Percentiles rank a stretch among this genome's conserved stretches.
These are phyloP conservation scores for Tenodera sinensis DNA, from an alignment of 2,888 invertebrate species.

Conservation along the genomic window DNA sequence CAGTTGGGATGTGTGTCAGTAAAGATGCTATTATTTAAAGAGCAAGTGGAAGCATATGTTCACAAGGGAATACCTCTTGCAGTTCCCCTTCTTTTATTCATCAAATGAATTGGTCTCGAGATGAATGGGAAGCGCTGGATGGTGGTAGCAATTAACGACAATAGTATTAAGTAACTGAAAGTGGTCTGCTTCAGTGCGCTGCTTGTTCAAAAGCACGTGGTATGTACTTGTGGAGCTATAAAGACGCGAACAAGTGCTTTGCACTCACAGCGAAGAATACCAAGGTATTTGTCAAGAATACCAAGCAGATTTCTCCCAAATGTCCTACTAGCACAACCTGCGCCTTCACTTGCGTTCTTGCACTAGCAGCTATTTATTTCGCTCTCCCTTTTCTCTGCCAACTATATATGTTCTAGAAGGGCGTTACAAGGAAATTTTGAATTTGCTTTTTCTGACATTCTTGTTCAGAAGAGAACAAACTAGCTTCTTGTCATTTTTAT, in stretches of 20 bases:
- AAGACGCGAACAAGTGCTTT: neutral
- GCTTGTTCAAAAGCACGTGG: neutral
- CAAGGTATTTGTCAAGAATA: neutral
- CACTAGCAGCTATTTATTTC: too few species aligned
- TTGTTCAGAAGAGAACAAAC: too few species aligned
- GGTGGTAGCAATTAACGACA: neutral
- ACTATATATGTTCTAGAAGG: too few species aligned
- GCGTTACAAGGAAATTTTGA: too few species aligned
- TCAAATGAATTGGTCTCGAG: neutral
- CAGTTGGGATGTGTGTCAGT: too few species aligned
- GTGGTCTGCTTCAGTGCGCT: neutral
- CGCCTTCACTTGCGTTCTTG: too few species aligned
- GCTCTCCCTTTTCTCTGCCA: too few species aligned
- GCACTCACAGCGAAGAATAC: neutral
- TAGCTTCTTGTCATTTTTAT: too few species aligned
- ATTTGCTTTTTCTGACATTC: too few species aligned
- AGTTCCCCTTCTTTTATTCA: neutral
- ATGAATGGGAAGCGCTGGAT: neutral
- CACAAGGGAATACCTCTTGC: neutral
- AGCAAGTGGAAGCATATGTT: neutral
- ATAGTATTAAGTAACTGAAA: neutral
- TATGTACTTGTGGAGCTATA: neutral
- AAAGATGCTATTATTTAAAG: neutral
- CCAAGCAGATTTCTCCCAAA: neutral
- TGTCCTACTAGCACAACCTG: neutral